Evolutionary conservation across 2,888 invertebrate genomes (phyloP).

Genomic region (Tryphoninae sp.): DNA sequence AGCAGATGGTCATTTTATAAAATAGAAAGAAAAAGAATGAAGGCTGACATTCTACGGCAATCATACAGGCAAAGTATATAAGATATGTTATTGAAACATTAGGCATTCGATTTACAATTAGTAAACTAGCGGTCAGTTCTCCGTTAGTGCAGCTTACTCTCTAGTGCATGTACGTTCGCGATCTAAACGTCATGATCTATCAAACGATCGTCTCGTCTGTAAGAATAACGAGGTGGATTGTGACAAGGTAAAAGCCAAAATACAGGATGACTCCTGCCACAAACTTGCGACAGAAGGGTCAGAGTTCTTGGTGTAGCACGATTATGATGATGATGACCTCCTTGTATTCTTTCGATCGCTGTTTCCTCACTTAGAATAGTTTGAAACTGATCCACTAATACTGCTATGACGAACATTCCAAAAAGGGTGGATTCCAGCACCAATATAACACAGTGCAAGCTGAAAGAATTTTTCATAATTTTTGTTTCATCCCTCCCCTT

Average conservation of each 20-base stretch:
- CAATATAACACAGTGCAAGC: slow-evolving; percentile 91
- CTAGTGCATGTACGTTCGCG: background rate
- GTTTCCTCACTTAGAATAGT: slow-evolving; percentile 93
- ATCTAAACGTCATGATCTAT: slow-evolving; percentile 77
- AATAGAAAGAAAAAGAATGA: slow-evolving; percentile 19
- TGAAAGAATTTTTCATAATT: slow-evolving; percentile 79
- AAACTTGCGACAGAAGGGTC: slow-evolving; percentile 89
- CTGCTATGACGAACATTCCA: slow-evolving; percentile 93
- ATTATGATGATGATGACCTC: slow-evolving; percentile 85
- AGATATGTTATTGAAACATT: slow-evolving; percentile 63
- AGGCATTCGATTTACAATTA: slow-evolving; percentile 38
- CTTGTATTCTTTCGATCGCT: slow-evolving; percentile 89
- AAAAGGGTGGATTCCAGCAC: slow-evolving; percentile 92
- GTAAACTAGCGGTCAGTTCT: slow-evolving; percentile 21
- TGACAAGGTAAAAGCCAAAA: slow-evolving; percentile 89
- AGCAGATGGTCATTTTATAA: slow-evolving; percentile 29
- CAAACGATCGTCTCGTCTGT: slow-evolving; percentile 77
- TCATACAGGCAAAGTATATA: slow-evolving; percentile 46
- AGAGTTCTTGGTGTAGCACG: slow-evolving; percentile 84
- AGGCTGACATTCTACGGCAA: slow-evolving; percentile 30
- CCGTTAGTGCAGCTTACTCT: background rate
- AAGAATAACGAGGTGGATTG: slow-evolving; percentile 78
- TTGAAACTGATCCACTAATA: slow-evolving; percentile 92
- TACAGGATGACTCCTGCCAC: slow-evolving; percentile 88
- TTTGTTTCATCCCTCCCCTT: background rate